Percentiles rank a stretch among this genome's conserved stretches.
Evolutionary conservation across 2,888 invertebrate genomes (phyloP).

Genomic region (Teleiodes luculella): DNA sequence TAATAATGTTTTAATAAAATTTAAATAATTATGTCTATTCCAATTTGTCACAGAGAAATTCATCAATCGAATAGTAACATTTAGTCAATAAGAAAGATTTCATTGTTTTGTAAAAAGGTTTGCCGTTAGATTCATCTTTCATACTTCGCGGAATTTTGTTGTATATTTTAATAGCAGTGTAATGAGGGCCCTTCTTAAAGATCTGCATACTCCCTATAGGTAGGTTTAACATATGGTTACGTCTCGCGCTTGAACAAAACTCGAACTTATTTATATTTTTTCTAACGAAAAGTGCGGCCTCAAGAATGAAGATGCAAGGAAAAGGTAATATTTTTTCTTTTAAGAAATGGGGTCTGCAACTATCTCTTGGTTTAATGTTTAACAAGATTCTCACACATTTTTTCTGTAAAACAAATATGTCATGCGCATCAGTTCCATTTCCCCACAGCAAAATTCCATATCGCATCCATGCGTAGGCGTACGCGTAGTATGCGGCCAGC

Average conservation of each 20-base stretch:
- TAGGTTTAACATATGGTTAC: neutral
- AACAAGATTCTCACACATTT: neutral
- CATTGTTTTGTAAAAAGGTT: no score
- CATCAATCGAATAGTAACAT: no score
- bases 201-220: neutral
- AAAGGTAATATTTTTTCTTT: neutral
- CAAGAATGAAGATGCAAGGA: neutral
- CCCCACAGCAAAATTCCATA: neutral
- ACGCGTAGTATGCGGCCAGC: neutral
- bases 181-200: neutral
- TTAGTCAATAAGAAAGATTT: no score
- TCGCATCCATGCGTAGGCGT: conserved; percentile 11
- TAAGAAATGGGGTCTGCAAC: neutral
- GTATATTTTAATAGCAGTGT: no score
- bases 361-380: neutral
- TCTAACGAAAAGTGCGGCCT: neutral
- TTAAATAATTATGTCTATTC: no score
- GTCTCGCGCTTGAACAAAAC: neutral
- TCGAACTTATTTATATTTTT: neutral
- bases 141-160: no score
- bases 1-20: no score
- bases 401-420: neutral
- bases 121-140: no score
- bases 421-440: neutral
- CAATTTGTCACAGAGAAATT: no score